Conservation (phyloP, 2,797 vertebrate species). For the Bucorvus abyssinicus region DNA sequence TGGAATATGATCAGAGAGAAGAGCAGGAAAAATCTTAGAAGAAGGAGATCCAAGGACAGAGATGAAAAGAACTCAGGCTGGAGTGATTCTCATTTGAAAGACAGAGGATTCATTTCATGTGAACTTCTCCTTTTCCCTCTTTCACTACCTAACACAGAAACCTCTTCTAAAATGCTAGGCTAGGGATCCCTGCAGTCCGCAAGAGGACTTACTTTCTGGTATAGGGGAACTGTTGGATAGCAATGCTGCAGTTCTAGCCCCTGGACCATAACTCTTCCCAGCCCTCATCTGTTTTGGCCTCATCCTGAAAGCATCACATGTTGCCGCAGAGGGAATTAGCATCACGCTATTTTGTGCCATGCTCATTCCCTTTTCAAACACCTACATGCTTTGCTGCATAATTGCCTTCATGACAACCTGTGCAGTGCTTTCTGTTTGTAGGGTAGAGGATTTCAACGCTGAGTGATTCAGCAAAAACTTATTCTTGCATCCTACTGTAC, state of each 20-base stretch:
- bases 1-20: neutral
- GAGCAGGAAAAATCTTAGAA: neutral
- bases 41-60: neutral
- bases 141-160: neutral
- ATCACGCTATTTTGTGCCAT: accelerated
- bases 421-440: neutral
- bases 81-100: neutral
- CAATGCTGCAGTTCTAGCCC: neutral
- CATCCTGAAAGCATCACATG: neutral
- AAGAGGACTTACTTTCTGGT: neutral
- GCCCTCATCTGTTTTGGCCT: neutral
- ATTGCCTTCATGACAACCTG: neutral
- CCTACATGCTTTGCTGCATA: neutral
- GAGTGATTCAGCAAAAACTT: constrained; percentile 4
- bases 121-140: neutral
- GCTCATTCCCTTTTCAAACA: neutral
- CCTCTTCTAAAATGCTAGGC: neutral
- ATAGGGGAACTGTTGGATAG: neutral
- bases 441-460: neutral
- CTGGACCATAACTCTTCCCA: neutral
- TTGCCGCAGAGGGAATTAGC: neutral
- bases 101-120: neutral
- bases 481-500: neutral
- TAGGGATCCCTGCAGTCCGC: neutral
- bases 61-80: neutral